These are phyloP conservation scores for Geococcyx californianus DNA, from an alignment of 2,113 vertebrate species.

Conservation along the genomic window DNA sequence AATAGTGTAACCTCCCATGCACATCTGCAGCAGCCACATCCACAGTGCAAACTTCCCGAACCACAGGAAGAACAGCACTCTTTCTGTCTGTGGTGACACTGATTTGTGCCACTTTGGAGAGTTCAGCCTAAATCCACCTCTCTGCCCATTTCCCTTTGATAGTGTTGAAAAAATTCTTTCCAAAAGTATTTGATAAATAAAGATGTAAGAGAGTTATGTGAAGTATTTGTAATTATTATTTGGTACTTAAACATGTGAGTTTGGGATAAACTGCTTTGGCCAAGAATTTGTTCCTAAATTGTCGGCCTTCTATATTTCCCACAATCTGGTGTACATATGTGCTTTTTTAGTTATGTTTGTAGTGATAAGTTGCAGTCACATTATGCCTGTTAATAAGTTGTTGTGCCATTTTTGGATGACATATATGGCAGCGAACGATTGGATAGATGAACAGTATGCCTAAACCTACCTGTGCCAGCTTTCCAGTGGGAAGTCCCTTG, in stretches of 20 bases:
- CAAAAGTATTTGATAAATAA: background rate
- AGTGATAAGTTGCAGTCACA: background rate
- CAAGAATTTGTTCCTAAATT: background rate
- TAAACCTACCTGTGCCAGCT: conserved; percentile 11
- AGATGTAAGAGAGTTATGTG: background rate
- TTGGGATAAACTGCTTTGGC: background rate
- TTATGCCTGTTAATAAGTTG: background rate
- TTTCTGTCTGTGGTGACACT: background rate
- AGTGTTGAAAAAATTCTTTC: background rate
- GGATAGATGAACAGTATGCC: background rate
- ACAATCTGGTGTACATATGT: background rate
- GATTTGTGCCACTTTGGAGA: background rate
- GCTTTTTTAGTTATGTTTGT: background rate
- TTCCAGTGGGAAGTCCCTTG: conserved; percentile 43
- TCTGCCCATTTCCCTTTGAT: background rate
- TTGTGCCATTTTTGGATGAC: background rate
- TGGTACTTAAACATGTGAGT: background rate
- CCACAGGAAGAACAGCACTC: background rate
- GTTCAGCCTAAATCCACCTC: background rate
- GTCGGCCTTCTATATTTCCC: background rate
- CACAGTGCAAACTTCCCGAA: background rate
- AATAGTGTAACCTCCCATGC: background rate
- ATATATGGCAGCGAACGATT: background rate
- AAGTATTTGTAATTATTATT: background rate
- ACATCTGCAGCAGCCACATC: background rate